phyloP scores from a whole-genome alignment of 2,797 vertebrate genomes.

The Hippoglossus hippoglossus region DNA sequence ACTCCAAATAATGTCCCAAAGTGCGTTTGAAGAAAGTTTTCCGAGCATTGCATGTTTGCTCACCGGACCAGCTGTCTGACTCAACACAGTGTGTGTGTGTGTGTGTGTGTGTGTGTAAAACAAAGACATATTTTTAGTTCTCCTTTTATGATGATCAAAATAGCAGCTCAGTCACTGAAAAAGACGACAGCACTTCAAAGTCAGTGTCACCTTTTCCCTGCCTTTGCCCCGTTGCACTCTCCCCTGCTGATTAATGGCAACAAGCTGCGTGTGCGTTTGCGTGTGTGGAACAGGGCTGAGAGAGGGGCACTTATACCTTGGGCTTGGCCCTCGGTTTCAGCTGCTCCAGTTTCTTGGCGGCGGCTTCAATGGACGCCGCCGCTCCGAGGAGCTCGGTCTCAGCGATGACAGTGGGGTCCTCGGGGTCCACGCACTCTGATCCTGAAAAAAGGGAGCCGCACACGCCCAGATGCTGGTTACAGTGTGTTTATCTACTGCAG shows the following conservation, averaged over 20 bases:
- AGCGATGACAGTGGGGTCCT: conserved; percentile 96
- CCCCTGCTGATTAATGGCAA: conserved; percentile 60
- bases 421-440: conserved; percentile 95
- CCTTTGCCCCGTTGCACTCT: conserved; percentile 33
- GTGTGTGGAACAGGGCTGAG: conserved; percentile 47
- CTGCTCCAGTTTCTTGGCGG: conserved; percentile 98
- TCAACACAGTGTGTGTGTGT: conserved; percentile 40
- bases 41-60: conserved; percentile 38
- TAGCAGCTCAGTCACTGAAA: conserved; percentile 50
- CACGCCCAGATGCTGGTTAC: conserved; percentile 18
- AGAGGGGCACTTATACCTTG: conserved; percentile 87
- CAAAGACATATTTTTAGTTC: conserved; percentile 16
- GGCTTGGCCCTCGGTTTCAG: conserved; percentile 97
- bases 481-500: not conserved
- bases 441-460: conserved; percentile 81
- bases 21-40: conserved; percentile 71
- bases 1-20: conserved; percentile 65
- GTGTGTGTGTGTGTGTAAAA: conserved; percentile 26
- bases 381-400: conserved; percentile 97
- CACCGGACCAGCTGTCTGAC: conserved; percentile 52
- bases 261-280: conserved; percentile 52
- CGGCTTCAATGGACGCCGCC: conserved; percentile 98
- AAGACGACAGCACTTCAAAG: conserved; percentile 65
- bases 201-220: conserved; percentile 64
- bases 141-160: conserved; percentile 42